Conservation (phyloP, 2,888 invertebrate genomes). For the Caradrina clavipalpis region DNA sequence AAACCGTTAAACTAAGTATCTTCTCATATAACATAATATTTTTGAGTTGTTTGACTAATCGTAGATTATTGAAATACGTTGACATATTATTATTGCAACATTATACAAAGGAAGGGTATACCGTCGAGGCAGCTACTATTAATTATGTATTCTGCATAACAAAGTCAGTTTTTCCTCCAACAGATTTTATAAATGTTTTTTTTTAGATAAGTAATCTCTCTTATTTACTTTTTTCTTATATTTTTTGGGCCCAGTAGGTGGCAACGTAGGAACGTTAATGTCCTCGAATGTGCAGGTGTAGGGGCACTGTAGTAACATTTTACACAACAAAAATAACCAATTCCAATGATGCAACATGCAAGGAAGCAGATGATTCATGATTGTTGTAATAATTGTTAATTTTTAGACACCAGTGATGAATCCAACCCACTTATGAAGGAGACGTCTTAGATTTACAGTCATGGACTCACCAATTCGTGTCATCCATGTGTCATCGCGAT, state of each 20-base stretch:
- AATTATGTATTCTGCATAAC: too few relatives aligned
- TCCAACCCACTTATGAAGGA: constrained; percentile 26
- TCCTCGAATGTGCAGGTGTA: too few relatives aligned
- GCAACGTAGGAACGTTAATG: too few relatives aligned
- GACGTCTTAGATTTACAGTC: constrained; percentile 15
- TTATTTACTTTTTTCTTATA: too few relatives aligned
- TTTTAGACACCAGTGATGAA: constrained; percentile 28
- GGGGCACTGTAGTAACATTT: not conserved
- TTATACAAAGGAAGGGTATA: not conserved
- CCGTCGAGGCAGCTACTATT: too few relatives aligned
- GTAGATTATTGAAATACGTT: too few relatives aligned
- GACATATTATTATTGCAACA: not conserved
- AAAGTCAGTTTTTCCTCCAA: not conserved
- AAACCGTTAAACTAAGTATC: too few relatives aligned
- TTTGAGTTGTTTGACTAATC: too few relatives aligned
- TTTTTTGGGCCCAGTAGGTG: too few relatives aligned
- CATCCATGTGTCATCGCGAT: constrained; percentile 24
- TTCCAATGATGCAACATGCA: constrained; percentile 20
- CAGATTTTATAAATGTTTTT: too few relatives aligned
- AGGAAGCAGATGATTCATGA: constrained; percentile 30
- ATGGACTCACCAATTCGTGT: constrained; percentile 18
- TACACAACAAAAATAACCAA: not conserved
- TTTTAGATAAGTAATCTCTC: too few relatives aligned
- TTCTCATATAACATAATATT: too few relatives aligned
- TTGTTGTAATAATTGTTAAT: constrained; percentile 22